A percentile compares a stretch with the other conserved stretches of the same genome.
These are phyloP conservation scores for Yponomeuta sedellus DNA, from an alignment of 2,888 invertebrate species.

Conservation along the genomic window DNA sequence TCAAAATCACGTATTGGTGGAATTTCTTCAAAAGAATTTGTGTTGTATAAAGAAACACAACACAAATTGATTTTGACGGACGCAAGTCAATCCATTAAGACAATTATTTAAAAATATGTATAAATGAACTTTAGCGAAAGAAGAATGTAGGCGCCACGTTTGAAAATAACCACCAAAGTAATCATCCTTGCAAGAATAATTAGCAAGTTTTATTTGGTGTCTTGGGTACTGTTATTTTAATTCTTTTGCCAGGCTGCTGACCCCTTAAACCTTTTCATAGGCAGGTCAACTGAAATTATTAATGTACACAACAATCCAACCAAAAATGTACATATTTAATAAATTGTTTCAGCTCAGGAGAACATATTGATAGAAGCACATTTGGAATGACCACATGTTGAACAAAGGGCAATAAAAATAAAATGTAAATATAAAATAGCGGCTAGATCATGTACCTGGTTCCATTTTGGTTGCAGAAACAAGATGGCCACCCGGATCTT, in stretches of 20 bases:
- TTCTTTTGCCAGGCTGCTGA: not conserved
- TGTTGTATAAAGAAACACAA: not conserved
- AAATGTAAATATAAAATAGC: not conserved
- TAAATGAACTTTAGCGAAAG: not conserved
- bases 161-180: not conserved
- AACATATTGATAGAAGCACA: not conserved
- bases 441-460: too few relatives aligned
- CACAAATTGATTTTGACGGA: not conserved
- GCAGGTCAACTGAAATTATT: not conserved
- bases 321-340: too few relatives aligned
- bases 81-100: not conserved
- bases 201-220: not conserved
- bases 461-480: too few relatives aligned
- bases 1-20: too few relatives aligned
- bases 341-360: too few relatives aligned
- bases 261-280: not conserved
- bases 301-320: not conserved
- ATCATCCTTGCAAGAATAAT: not conserved
- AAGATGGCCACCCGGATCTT: too few relatives aligned
- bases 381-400: not conserved
- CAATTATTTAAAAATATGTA: not conserved
- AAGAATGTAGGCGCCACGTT: not conserved
- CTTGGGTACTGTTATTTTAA: not conserved
- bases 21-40: too few relatives aligned
- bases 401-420: not conserved